Percentiles rank a stretch among this genome's conserved stretches.
phyloP scores from a whole-genome alignment of 2,888 invertebrate genomes.

The Antitype chi region DNA sequence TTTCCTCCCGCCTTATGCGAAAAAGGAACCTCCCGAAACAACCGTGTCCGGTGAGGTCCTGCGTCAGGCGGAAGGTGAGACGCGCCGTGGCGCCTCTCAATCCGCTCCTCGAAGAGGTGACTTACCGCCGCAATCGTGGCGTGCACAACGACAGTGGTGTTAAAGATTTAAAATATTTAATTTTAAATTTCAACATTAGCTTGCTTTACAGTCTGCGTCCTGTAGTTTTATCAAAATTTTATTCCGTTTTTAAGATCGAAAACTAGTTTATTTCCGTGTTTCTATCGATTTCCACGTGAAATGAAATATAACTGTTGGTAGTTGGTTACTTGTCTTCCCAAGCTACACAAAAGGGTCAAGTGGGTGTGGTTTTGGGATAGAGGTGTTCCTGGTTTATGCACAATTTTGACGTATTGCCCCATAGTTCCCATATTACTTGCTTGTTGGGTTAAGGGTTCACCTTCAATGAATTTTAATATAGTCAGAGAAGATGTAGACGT shows the following conservation, averaged over 20 bases:
- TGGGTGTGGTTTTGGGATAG: conserved; percentile 12
- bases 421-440: background rate
- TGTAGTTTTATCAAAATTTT: background rate
- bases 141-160: no score
- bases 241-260: background rate
- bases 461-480: conserved; percentile 25
- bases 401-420: conserved; percentile 46
- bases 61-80: no score
- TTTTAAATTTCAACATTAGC: background rate
- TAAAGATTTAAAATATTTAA: background rate
- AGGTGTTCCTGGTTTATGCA: conserved; percentile 42
- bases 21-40: no score
- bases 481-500: no score
- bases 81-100: no score
- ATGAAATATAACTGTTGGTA: conserved; percentile 31
- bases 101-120: no score
- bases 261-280: conserved; percentile 32
- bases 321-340: background rate
- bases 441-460: conserved; percentile 6
- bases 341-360: conserved; percentile 30
- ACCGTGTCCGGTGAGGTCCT: no score
- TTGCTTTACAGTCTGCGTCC: background rate
- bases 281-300: conserved; percentile 15
- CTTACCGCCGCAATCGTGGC: no score
- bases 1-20: no score